Base-by-base conservation (phyloP, 2,113 vertebrate species). In the Osmerus mordax region DNA sequence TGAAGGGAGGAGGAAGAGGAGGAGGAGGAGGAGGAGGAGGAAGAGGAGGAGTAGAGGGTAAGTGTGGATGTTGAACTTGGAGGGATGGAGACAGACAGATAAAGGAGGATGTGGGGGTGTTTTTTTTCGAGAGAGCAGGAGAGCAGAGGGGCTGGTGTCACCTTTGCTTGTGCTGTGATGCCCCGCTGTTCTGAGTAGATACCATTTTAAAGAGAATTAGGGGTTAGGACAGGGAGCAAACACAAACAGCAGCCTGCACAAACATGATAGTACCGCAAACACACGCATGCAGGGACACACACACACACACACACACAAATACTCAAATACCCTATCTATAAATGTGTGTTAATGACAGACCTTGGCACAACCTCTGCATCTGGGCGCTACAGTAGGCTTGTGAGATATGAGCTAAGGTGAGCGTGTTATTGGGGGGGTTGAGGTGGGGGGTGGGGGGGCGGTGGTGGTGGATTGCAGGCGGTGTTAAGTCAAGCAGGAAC, bases 401-500 rank as follows among this genome's bases (percentile, higher is more conserved):
- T 77, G 78, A 36, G 32, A 77, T 77, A 82, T 82, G 70, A 81
- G 83, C 74, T 82, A 76, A 90, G 85, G 88, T 87, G 87, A 86
- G 78, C 68, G 28, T 86, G 86, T 87, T 86, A 83, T 89, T 88
- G 84, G 81, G 84, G 74, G 87, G 85, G 72, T 36, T 36, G 32
- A 4, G 4, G 82, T 52, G 52, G 55, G 55, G 70, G 68, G 80
- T 83, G 69, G 69, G 67, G 66, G 72, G 82, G 14, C 36, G 61
- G 65, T 66, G 69, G 66, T 76, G 82, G 73, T 70, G 84, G 71
- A 76, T 79, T 81, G 77, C 76, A 83, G 74, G 76, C 75, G 29
- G 90, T 90, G 91, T 89, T 90, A 93, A 92, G 89, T 91, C 88
- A 90, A 91, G 90, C 90, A 92, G 89, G 85, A 90, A 87, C 87